Base-by-base conservation (phyloP, 2,797 vertebrate species). In the Dipus sagitta region DNA sequence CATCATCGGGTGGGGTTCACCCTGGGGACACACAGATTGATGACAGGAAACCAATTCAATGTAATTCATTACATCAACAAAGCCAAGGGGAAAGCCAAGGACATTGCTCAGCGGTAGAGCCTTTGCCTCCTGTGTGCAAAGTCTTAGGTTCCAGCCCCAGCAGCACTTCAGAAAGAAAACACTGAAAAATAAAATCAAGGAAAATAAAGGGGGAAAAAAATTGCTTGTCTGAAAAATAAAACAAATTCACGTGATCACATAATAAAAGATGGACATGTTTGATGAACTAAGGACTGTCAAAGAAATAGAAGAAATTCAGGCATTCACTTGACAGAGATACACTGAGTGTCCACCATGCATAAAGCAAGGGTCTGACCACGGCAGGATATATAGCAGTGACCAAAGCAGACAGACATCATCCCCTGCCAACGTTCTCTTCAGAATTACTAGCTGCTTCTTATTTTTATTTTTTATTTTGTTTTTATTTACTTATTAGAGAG, bases 11-110 rank as follows among this genome's bases (percentile, higher is more conserved):
- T 92, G 78, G 30, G 60, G 80, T 90, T 89, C 90, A 81, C 79
- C 91, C 91, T 71, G 78, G 20, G 32, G 76, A 77, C n/a, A 34
- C 54, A 72, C 18, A 54, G 76, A 92, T 89, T 87, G 91, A 75
- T 54, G 83, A 87, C 11, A 81, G 70, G 67, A 94, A 94, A 91
- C 71, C 71, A 42, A 89, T 88, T 84, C 15, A 47, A 76, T 58
- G 17, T 72, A 79, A 94, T 88, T 95, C 80, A 81, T 89, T 65
- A 26, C 7, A 52, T 23, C 81, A 91, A 94, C 60, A 88, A 86
- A 79, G 64, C 74, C 81, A 87, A 91, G 30, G 30, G 21, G 17
- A 58, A 58, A 17, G 54, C 14, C 54, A 17, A 58, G 54, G 54
- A 14, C 13, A 17, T 58, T 13, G 17, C 54, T 58, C 54, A 58